Conservation (phyloP, 2,888 invertebrate species). For the Eupelmus urozonus region DNA sequence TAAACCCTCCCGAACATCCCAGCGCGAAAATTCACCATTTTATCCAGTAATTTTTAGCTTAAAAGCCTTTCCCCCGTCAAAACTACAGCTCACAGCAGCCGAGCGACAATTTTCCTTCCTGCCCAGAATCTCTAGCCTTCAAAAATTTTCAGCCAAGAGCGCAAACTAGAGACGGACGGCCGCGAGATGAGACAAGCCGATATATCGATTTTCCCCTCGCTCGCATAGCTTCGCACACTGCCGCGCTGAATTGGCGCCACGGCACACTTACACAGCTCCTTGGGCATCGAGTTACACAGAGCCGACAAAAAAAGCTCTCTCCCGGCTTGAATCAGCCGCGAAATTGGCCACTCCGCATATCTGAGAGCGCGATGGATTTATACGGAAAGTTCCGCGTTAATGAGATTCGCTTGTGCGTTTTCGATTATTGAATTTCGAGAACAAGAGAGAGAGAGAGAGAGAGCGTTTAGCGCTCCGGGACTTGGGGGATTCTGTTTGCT, state of each 20-base stretch:
- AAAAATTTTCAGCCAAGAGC: too few species aligned
- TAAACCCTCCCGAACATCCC: too few species aligned
- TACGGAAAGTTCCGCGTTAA: too few species aligned
- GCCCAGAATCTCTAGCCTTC: too few species aligned
- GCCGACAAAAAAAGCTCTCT: not conserved
- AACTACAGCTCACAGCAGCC: too few species aligned
- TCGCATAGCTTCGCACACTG: not conserved
- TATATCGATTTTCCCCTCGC: constrained; percentile 24
- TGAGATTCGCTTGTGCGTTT: not conserved
- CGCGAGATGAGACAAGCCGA: constrained; percentile 24
- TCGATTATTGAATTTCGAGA: constrained; percentile 29
- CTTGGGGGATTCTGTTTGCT: not conserved
- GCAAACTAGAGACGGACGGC: too few species aligned
- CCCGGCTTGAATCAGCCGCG: not conserved
- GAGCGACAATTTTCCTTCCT: too few species aligned
- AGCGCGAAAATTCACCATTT: too few species aligned
- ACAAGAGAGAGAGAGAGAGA: not conserved
- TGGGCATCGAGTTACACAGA: not conserved
- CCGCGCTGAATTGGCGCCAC: not conserved
- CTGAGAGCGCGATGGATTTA: too few species aligned
- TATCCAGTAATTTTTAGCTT: too few species aligned
- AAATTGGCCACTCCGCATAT: constrained; percentile 17
- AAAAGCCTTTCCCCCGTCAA: too few species aligned
- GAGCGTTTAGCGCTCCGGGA: not conserved
- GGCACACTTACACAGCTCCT: too few species aligned